Conservation (phyloP, 2,113 vertebrate species). For the Vombatus ursinus region DNA sequence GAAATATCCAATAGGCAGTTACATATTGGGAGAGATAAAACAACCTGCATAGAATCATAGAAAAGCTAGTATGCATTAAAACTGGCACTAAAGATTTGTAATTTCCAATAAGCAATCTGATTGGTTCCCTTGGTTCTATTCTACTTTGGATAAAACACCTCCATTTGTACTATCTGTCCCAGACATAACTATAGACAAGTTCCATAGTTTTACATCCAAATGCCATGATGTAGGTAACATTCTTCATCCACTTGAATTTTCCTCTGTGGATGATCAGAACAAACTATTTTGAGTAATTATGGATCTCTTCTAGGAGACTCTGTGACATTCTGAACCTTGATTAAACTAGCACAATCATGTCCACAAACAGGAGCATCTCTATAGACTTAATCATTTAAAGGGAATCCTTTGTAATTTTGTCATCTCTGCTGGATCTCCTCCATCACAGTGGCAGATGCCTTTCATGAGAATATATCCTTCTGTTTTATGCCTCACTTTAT, state of each 20-base stretch:
- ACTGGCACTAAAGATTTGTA: background rate
- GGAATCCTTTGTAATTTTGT: background rate
- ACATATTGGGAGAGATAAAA: background rate
- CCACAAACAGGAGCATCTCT: background rate
- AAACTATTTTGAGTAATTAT: background rate
- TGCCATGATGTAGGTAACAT: background rate
- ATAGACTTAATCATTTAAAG: background rate
- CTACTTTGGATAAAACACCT: background rate
- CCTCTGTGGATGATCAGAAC: background rate
- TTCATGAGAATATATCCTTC: background rate
- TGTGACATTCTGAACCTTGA: background rate
- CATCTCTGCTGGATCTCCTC: background rate
- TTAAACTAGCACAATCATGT: background rate
- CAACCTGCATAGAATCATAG: background rate
- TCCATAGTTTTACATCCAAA: background rate
- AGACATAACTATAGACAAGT: background rate
- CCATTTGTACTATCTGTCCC: background rate
- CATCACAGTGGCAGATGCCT: background rate
- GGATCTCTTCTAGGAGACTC: background rate
- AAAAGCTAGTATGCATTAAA: background rate
- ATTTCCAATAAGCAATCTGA: background rate
- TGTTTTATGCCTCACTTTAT: background rate
- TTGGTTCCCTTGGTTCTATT: background rate
- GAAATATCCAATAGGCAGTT: background rate
- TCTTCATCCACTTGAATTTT: background rate